phyloP scores from a whole-genome alignment of 2,113 vertebrate genomes.

The Pseudopipra pipra region DNA sequence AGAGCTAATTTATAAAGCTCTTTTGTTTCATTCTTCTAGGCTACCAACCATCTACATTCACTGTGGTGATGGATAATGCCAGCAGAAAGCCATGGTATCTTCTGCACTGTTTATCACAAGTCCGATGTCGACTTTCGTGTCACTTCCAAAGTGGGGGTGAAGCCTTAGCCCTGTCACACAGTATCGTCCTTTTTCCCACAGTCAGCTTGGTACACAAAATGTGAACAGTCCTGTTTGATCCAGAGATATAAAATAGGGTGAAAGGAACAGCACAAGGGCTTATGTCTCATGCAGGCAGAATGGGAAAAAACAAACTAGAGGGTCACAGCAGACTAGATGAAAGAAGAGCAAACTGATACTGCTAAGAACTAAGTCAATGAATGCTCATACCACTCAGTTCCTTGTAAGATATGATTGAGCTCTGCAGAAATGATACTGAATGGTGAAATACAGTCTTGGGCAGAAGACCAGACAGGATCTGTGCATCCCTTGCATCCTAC shows the following conservation, averaged over 20 bases:
- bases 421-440: background rate
- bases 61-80: background rate
- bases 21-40: constrained; percentile 20
- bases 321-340: background rate
- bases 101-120: constrained; percentile 26
- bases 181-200: background rate
- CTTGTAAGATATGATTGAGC: background rate
- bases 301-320: background rate
- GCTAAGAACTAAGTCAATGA: background rate
- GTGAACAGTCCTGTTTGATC: background rate
- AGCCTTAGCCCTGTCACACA: background rate
- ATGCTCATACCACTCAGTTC: background rate
- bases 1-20: constrained; percentile 25
- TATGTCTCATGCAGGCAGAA: background rate
- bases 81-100: background rate
- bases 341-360: constrained; percentile 6
- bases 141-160: background rate
- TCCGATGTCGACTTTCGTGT: background rate
- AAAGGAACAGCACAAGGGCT: constrained; percentile 37
- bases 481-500: background rate
- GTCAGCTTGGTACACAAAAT: background rate
- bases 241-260: background rate
- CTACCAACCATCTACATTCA: background rate
- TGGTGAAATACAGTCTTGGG: background rate
- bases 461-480: background rate